A percentile compares a stretch with the other conserved stretches of the same genome.
These are phyloP conservation scores for Pitangus sulphuratus DNA, from an alignment of 2,797 vertebrate genomes.

Conservation along the genomic window DNA sequence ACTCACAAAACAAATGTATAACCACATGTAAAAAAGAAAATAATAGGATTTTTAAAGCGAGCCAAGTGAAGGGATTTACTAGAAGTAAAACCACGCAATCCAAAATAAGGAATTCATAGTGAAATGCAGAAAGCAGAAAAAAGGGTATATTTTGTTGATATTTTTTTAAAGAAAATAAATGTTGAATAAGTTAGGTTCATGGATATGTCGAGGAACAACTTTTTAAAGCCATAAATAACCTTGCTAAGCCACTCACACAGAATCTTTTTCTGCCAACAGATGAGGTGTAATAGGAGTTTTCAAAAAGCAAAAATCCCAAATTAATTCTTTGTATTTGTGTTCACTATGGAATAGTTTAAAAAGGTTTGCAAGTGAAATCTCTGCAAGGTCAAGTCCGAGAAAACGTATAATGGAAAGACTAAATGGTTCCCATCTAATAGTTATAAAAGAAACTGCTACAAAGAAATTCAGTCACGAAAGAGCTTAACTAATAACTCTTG, in stretches of 20 bases:
- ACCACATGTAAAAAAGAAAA: not conserved
- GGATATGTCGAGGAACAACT: not conserved
- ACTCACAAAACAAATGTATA: not conserved
- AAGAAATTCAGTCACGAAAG: not conserved
- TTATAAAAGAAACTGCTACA: not conserved
- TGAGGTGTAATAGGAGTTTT: not conserved
- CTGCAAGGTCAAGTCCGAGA: not conserved
- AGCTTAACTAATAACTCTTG: conserved; percentile 11
- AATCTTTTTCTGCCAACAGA: not conserved
- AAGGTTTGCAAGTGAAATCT: not conserved
- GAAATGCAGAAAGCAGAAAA: not conserved
- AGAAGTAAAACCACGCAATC: not conserved
- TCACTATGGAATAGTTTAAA: not conserved
- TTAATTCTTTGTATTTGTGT: not conserved
- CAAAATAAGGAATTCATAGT: not conserved
- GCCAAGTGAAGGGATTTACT: not conserved
- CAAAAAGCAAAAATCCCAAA: not conserved
- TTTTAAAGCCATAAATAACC: not conserved
- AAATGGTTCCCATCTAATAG: not conserved
- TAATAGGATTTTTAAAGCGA: not conserved
- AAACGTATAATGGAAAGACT: not conserved
- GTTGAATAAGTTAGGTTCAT: not conserved
- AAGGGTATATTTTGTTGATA: not conserved
- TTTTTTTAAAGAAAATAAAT: not conserved
- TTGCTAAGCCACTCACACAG: not conserved